Conservation (phyloP, 2,113 vertebrate genomes). For the Cyprinodon brontotheroides region DNA sequence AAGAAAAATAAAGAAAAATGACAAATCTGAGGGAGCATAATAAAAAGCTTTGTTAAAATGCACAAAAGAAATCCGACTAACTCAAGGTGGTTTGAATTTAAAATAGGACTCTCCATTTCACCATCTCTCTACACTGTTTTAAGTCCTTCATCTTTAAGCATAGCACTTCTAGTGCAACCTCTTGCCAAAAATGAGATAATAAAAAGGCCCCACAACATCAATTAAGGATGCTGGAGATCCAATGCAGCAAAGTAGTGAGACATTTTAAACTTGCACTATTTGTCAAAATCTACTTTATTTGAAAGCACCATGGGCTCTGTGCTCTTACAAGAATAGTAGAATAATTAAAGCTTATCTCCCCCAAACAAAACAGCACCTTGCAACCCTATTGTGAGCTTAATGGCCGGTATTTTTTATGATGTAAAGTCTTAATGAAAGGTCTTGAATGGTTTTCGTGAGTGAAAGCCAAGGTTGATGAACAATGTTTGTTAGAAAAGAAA, state of each 20-base stretch:
- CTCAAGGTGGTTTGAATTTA: constrained; percentile 61
- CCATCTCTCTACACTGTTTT: constrained; percentile 21
- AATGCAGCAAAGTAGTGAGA: constrained; percentile 20
- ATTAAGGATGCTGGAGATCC: constrained; percentile 9
- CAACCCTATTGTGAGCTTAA: constrained; percentile 49
- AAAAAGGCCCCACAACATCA: constrained; percentile 5
- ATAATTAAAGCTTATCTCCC: constrained; percentile 67
- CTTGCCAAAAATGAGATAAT: not conserved
- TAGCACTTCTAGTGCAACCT: constrained; percentile 25
- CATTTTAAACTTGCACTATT: constrained; percentile 5
- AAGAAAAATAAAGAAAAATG: constrained; percentile 18
- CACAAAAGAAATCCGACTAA: constrained; percentile 40
- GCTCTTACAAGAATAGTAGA: constrained; percentile 38
- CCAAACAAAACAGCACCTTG: constrained; percentile 62
- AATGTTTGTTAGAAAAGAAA: constrained; percentile 39
- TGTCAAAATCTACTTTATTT: constrained; percentile 26
- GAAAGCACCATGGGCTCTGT: constrained; percentile 25
- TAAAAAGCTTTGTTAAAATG: constrained; percentile 60
- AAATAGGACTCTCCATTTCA: constrained; percentile 43
- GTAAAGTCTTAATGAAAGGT: constrained; percentile 46
- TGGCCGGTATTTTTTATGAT: constrained; percentile 47
- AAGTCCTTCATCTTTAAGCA: constrained; percentile 13
- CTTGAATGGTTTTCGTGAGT: constrained; percentile 33
- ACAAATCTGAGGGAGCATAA: constrained; percentile 31
- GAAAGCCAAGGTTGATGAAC: constrained; percentile 28